Conservation (phyloP, 2,113 vertebrate species). For the Macquaria ambigua region DNA sequence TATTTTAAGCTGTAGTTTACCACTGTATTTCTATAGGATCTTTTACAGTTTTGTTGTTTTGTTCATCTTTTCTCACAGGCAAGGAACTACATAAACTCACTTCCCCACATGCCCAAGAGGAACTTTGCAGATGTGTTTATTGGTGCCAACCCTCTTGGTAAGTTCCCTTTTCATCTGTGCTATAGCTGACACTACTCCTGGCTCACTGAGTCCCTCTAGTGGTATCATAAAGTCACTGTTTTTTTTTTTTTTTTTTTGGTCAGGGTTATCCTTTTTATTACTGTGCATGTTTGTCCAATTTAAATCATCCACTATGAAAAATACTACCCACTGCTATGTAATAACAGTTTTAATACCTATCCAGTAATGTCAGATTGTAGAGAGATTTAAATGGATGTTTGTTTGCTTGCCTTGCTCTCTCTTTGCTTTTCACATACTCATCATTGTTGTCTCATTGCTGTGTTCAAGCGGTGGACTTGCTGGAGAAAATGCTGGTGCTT, state of each 20-base stretch:
- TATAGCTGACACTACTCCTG: background rate
- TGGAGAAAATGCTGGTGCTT: slow-evolving; percentile 98
- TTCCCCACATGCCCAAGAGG: slow-evolving; percentile 97
- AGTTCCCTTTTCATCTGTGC: slow-evolving; percentile 55
- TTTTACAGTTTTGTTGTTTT: slow-evolving; percentile 14
- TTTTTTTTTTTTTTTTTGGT: background rate
- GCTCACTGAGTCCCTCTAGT: slow-evolving; percentile 62
- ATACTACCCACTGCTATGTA: background rate
- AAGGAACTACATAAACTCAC: slow-evolving; percentile 97
- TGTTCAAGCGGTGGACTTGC: slow-evolving; percentile 91
- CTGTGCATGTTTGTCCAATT: background rate
- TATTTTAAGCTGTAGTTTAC: background rate
- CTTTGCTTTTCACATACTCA: background rate
- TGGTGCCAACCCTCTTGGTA: slow-evolving; percentile 97
- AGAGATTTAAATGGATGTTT: background rate
- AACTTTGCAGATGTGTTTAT: slow-evolving; percentile 98
- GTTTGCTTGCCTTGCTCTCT: background rate
- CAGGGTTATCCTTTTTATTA: background rate
- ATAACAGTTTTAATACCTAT: background rate
- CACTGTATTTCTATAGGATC: background rate
- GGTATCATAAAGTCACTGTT: slow-evolving; percentile 1
- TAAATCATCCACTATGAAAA: background rate
- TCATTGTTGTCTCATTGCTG: background rate
- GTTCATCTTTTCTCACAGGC: slow-evolving; percentile 84
- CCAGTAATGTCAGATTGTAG: background rate